Conservation (phyloP, 2,797 vertebrate species). For the Ciconia nigra region DNA sequence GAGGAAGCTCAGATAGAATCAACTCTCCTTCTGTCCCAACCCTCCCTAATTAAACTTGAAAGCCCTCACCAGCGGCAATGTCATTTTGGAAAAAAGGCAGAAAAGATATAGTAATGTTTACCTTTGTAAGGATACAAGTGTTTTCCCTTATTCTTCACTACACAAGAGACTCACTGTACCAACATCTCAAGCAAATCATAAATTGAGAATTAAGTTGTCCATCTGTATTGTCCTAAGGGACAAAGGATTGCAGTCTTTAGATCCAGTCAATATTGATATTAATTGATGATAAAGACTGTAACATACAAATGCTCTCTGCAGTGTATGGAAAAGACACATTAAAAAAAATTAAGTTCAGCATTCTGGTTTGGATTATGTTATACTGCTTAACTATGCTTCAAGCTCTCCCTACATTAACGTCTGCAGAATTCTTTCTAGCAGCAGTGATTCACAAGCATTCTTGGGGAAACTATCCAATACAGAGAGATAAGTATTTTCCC, state of each 20-base stretch:
- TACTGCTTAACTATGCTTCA: neutral
- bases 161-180: neutral
- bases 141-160: neutral
- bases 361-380: neutral
- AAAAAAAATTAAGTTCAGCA: neutral
- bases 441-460: neutral
- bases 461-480: neutral
- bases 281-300: neutral
- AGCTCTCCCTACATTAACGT: neutral
- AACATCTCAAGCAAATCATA: neutral
- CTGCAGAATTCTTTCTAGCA: neutral
- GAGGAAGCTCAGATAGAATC: neutral
- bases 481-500: neutral
- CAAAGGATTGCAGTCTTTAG: neutral
- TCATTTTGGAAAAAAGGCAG: neutral
- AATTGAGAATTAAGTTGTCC: neutral
- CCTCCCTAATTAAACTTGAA: neutral
- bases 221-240: neutral
- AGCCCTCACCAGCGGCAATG: neutral
- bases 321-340: neutral
- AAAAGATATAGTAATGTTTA: neutral
- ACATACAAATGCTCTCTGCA: neutral
- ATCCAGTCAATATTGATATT: neutral
- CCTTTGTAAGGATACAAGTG: neutral
- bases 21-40: neutral